phyloP scores from a whole-genome alignment of 2,797 vertebrate genomes.

The Argya squamiceps region DNA sequence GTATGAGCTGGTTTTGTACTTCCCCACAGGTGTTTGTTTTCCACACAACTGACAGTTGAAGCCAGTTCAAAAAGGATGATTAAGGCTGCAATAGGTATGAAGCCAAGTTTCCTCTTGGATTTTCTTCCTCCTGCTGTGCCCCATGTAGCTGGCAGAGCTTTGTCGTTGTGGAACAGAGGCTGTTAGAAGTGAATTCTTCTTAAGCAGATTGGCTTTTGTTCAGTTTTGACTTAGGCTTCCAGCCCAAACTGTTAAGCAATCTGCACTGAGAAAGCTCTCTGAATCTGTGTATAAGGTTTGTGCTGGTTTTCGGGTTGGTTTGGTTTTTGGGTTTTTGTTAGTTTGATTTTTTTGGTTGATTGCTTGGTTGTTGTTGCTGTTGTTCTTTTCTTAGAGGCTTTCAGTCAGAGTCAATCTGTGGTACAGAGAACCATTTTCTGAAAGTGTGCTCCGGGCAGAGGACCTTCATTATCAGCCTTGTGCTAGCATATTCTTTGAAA shows the following conservation, averaged over 20 bases:
- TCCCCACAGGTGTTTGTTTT: not conserved
- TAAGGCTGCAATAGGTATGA: not conserved
- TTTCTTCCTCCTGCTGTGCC: not conserved
- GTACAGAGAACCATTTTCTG: not conserved
- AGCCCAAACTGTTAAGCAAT: not conserved
- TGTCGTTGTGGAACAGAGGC: not conserved
- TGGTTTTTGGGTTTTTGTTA: accelerated
- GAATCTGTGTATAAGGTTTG: not conserved
- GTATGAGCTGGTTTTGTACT: not conserved
- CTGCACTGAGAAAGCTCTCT: not conserved
- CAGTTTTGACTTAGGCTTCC: not conserved
- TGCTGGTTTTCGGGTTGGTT: not conserved
- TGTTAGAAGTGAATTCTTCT: not conserved
- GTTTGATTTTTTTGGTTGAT: not conserved
- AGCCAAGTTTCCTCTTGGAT: not conserved
- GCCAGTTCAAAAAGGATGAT: not conserved
- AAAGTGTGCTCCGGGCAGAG: not conserved
- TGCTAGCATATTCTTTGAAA: not conserved
- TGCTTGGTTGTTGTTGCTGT: not conserved
- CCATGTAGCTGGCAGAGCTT: not conserved
- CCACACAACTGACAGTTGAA: not conserved
- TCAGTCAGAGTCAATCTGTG: not conserved
- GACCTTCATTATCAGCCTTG: not conserved
- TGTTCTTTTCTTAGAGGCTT: not conserved
- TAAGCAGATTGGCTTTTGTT: not conserved